Percentiles rank a stretch among this genome's conserved stretches.
Evolutionary conservation across 2,113 vertebrate species (phyloP).

Genomic region (Chloropsis hardwickii): DNA sequence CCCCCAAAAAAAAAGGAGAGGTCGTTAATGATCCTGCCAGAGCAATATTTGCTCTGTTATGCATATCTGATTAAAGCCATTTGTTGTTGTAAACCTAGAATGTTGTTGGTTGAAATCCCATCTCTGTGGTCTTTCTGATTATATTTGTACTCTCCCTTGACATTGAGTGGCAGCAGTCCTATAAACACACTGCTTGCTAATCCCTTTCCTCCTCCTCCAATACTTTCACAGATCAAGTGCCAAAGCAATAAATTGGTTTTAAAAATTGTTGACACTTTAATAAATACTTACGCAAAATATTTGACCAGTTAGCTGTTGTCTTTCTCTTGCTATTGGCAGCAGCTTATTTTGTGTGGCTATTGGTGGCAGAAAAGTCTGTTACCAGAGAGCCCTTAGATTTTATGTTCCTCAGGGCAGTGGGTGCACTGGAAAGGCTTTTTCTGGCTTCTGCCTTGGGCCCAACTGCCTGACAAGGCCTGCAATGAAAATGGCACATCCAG

Average conservation of each 20-base stretch:
- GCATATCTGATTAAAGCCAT: slow-evolving; percentile 48
- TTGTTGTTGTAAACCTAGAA: slow-evolving; percentile 68
- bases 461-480: not conserved
- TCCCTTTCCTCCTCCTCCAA: not conserved
- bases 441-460: not conserved
- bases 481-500: not conserved
- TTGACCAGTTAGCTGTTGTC: not conserved
- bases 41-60: slow-evolving; percentile 29
- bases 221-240: slow-evolving; percentile 13
- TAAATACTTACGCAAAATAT: slow-evolving; percentile 35
- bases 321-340: not conserved
- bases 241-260: slow-evolving; percentile 47
- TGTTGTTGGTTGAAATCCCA: slow-evolving; percentile 61
- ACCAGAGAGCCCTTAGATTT: not conserved
- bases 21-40: not conserved
- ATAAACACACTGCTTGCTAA: slow-evolving; percentile 49
- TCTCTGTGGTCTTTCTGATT: slow-evolving; percentile 59
- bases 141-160: slow-evolving; percentile 64
- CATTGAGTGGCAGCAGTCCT: slow-evolving; percentile 63
- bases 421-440: not conserved
- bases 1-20: not conserved
- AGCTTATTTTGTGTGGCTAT: not conserved
- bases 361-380: not conserved
- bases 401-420: not conserved
- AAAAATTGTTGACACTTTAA: not conserved